Base-by-base conservation (phyloP, 2,113 vertebrate genomes). In the Vulpes lagopus region DNA sequence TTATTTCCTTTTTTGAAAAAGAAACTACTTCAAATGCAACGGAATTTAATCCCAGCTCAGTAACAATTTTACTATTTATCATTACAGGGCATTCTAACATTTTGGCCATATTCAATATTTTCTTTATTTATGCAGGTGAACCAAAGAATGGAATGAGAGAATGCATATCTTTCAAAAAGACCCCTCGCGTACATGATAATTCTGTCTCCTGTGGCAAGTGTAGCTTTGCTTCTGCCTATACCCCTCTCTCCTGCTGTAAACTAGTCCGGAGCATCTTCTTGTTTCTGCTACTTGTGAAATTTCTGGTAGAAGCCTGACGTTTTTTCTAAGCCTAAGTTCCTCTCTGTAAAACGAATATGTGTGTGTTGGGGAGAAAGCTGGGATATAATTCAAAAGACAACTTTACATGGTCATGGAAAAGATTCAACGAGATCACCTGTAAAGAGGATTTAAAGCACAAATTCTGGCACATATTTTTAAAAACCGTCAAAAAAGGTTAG, bases 1-100 rank as follows among this genome's bases (percentile, higher is more conserved):
- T 17, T 17, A 51, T 76, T 78, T 86, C 81, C 15, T 69, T 69
- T 64, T 67, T 87, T 93, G 38, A 91, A 94, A 88, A 92, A 23
- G 12, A 81, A 95, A 14, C 17, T 79, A 15, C 11, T 69, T 64
- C 16, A 20, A 60, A 23, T 76, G 59, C 65, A 83, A 12, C 23
- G 8, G 1, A 71, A 89, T 55, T 95, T 8, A 15, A 78, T 62
- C 30, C 11, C 30, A 89, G 38, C 5, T 51, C 23, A 59, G 27
- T 89, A 76, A 67, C 43, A 12, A 60, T 78, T 59, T 51, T 60
- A 96, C 3, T 89, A 57, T 23, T 20, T 11, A 62, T 90, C 15
- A 4, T 91, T 78, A 51, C 0, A 57, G 15, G 76, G 65, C 1
- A 32, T 83, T 43, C 11, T 38, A 92, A 96, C 10, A 74, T 3